phyloP scores from a whole-genome alignment of 2,113 vertebrate species.

The Haemorhous mexicanus region DNA sequence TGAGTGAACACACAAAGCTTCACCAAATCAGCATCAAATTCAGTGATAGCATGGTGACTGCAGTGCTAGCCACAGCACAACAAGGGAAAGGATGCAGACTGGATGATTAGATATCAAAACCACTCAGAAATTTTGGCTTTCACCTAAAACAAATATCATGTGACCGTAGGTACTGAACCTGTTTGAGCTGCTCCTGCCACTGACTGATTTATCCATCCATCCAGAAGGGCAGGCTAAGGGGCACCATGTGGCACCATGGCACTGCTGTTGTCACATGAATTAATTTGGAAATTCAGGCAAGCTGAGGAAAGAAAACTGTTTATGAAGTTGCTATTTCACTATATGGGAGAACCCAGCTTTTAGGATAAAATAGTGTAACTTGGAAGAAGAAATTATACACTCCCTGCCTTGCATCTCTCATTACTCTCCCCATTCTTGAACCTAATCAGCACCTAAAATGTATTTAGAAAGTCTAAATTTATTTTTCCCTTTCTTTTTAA shows the following conservation, averaged over 20 bases:
- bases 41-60: not conserved
- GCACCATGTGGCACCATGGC: not conserved
- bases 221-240: not conserved
- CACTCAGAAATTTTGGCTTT: not conserved
- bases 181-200: not conserved
- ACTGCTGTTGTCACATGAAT: not conserved
- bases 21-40: not conserved
- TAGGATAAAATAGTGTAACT: not conserved
- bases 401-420: not conserved
- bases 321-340: not conserved
- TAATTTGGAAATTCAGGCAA: not conserved
- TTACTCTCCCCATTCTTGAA: not conserved
- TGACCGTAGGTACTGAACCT: not conserved
- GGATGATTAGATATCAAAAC: not conserved
- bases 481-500: not conserved
- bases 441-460: not conserved
- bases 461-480: not conserved
- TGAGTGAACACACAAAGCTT: not conserved
- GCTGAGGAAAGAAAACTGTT: not conserved
- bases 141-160: not conserved
- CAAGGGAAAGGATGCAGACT: not conserved
- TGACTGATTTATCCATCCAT: not conserved
- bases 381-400: not conserved
- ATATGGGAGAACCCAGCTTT: not conserved
- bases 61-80: not conserved